Conservation (phyloP, 2,797 vertebrate species). For the Prionace glauca region DNA sequence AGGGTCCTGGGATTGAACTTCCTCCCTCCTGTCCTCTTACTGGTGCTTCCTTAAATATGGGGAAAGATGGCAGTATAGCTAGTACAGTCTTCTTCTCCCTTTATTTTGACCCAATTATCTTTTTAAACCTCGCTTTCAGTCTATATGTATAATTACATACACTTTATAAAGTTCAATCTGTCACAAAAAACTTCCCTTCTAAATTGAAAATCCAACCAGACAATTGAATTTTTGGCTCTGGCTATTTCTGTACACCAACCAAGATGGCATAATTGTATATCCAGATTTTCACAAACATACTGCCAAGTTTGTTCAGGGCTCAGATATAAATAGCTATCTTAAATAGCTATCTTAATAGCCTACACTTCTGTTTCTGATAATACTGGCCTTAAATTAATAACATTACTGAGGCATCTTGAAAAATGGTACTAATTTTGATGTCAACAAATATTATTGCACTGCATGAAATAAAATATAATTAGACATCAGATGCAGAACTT, state of each 20-base stretch:
- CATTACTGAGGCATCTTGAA: neutral
- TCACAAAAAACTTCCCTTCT: neutral
- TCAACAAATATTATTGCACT: neutral
- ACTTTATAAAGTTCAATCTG: neutral
- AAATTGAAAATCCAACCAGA: neutral
- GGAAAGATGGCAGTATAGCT: too few relatives aligned
- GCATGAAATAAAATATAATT: conserved; percentile 2
- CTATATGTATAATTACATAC: neutral
- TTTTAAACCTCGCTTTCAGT: neutral
- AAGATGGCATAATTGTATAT: neutral
- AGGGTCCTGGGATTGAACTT: neutral
- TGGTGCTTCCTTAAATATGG: neutral
- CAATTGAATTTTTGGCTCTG: neutral
- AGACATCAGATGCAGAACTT: neutral
- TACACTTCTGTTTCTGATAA: neutral
- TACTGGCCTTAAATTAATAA: neutral
- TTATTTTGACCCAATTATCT: neutral
- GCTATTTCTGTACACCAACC: neutral
- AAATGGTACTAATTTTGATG: neutral
- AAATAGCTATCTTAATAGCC: neutral
- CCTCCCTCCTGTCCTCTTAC: neutral
- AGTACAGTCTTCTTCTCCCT: too few relatives aligned
- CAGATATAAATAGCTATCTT: neutral
- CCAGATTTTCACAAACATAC: neutral
- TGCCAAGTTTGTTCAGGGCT: neutral